Evolutionary conservation across 2,888 invertebrate genomes (phyloP).

Genomic region (Tanytarsus gracilentus): DNA sequence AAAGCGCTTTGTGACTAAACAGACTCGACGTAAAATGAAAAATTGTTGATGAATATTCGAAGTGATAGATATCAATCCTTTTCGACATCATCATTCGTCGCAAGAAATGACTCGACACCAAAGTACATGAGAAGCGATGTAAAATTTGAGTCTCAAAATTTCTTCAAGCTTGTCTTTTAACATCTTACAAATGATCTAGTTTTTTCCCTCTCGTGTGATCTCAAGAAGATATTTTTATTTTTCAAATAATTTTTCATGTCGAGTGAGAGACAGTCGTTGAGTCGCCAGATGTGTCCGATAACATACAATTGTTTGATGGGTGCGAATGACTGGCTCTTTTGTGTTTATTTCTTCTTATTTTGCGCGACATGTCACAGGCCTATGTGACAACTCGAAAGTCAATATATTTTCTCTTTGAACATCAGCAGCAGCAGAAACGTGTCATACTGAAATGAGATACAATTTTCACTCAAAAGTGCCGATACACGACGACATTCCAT

Average conservation of each 20-base stretch:
- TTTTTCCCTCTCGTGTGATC: background rate
- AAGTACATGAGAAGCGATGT: background rate
- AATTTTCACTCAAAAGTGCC: too few species aligned
- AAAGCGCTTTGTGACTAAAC: too few species aligned
- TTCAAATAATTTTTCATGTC: background rate
- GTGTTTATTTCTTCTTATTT: background rate
- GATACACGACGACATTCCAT: too few species aligned
- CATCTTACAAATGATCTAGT: conserved; percentile 22
- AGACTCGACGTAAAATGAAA: background rate
- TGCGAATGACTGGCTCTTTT: conserved; percentile 27
- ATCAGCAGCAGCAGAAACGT: too few species aligned
- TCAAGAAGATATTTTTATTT: background rate
- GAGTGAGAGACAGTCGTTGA: conserved; percentile 15
- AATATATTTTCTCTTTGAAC: too few species aligned
- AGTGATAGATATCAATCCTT: conserved; percentile 24
- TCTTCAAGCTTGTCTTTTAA: conserved; percentile 18
- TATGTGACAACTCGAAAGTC: conserved; percentile 6
- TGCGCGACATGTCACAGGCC: conserved; percentile 15
- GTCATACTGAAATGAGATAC: too few species aligned
- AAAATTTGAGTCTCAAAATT: background rate
- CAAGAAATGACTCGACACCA: background rate
- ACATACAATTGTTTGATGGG: conserved; percentile 23
- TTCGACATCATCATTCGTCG: conserved; percentile 26
- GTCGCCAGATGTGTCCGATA: conserved; percentile 29
- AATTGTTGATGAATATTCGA: conserved; percentile 7